Base-by-base conservation (phyloP, 1,140 invertebrate species). In the Euura saliciscinereae region DNA sequence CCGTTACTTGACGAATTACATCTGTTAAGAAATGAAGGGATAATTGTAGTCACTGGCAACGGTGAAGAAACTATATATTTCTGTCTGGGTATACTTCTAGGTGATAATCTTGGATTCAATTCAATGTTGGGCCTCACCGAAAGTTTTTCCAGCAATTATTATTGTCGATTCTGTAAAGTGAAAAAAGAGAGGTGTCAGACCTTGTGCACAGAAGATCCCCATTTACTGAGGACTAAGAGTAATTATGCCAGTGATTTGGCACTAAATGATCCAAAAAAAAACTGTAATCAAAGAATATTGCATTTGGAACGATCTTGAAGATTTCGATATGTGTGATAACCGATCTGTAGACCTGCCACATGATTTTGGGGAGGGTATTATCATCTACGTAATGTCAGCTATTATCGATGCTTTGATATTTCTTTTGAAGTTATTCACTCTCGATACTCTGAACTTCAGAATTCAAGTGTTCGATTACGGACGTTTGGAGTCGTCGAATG, bases 1-100 rank as follows among this genome's bases (percentile, higher is more conserved):
- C 70, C 44, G 68, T 28, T 70, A n/a, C 67, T 73, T 11, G 44
- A 69, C 43, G 72, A 73, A 69, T 73, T 73, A 10, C 65, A 69
- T 44, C 13, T 44, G 65, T 66, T 73, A 65, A 45, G 28, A 44
- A 65, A 43, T 13, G 43, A 73, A 4, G 72, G 68, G 13, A 45
- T 73, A 7, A 45, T 6, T 2, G 11, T 73, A 8, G 1, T 69
- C 45, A 45, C 28, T 44, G 4, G 28, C 8, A n/a, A 28, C 43
- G n/a, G 59, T 10, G 11, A 43, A 13, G 66, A 64, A 66, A 6
- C 45, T 11, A n/a, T 73, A n/a, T 69, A 69, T 69, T 73, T 73
- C 43, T 13, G 43, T 45, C 67, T 69, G 3, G 46, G 66, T n/a
- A n/a, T 73, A 11, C 10, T 73, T 5, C 42, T 69, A 7, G 68